These are phyloP conservation scores for Cantharis nigra DNA, from an alignment of 2,888 invertebrate genomes.

Conservation along the genomic window DNA sequence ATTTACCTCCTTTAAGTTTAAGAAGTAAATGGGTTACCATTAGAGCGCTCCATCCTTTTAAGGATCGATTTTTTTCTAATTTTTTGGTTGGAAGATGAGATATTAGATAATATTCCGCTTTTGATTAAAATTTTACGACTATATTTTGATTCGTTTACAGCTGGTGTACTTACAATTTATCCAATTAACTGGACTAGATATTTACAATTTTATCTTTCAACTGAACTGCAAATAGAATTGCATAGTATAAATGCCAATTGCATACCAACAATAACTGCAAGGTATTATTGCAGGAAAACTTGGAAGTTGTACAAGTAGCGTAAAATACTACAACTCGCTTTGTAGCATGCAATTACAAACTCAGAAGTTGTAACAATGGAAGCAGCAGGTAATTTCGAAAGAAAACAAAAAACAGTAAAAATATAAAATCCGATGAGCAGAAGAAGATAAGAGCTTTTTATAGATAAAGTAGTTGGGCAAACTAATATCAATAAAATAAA, in stretches of 20 bases:
- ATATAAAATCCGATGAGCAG: not conserved
- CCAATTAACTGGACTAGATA: not conserved
- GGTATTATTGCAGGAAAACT: not conserved
- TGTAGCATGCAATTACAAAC: not conserved
- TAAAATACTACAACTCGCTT: not conserved
- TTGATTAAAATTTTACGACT: not conserved
- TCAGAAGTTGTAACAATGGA: not conserved
- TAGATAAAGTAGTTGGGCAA: not conserved
- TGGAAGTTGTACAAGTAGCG: not conserved
- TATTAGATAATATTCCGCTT: not conserved
- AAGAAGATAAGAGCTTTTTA: not conserved
- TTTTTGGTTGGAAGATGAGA: not conserved
- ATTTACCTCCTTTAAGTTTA: not conserved
- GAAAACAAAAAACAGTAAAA: not conserved
- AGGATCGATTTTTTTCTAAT: not conserved
- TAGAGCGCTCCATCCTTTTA: not conserved
- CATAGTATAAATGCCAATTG: not conserved
- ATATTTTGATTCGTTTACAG: not conserved
- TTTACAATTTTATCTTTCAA: not conserved
- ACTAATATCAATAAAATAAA: not conserved
- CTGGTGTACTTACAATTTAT: not conserved
- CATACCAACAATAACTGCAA: not conserved
- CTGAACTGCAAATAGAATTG: not conserved
- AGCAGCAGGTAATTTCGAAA: not conserved
- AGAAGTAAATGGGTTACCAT: not conserved